Conservation (phyloP, 1,140 invertebrate genomes). For the Pissodes strobi region DNA sequence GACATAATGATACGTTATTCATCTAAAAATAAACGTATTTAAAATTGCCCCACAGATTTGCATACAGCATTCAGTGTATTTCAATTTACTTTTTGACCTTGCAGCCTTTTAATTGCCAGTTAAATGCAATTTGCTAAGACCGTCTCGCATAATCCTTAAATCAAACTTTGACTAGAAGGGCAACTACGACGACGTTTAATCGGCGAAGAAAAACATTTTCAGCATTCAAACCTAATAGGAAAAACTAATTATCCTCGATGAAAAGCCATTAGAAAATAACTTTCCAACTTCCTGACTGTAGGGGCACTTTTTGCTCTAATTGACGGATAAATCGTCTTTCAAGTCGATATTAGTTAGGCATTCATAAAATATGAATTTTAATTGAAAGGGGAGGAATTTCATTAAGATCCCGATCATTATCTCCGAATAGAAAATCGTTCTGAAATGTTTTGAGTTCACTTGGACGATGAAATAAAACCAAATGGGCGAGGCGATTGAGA, state of each 20-base stretch:
- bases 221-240: slow-evolving; percentile 7
- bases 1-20: too few species aligned
- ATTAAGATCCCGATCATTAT: slow-evolving; percentile 30
- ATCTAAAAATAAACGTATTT: too few species aligned
- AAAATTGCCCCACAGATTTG: too few species aligned
- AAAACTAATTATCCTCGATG: slow-evolving; percentile 18
- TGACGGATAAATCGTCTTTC: slow-evolving; percentile 20
- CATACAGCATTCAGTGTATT: too few species aligned
- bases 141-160: too few species aligned
- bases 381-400: slow-evolving; percentile 30
- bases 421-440: slow-evolving; percentile 9
- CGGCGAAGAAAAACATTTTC: background rate
- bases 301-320: slow-evolving; percentile 18
- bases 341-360: slow-evolving; percentile 20
- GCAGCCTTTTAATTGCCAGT: too few species aligned
- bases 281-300: slow-evolving; percentile 10
- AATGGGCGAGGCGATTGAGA: slow-evolving; percentile 4
- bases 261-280: slow-evolving; percentile 24
- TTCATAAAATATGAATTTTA: slow-evolving; percentile 32
- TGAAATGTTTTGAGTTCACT: slow-evolving; percentile 5
- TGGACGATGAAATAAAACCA: slow-evolving; percentile 8
- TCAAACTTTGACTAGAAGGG: background rate
- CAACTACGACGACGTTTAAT: background rate
- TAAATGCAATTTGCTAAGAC: too few species aligned
- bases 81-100: too few species aligned